These are phyloP conservation scores for Petrolisthes cinctipes DNA, from an alignment of 2,888 invertebrate species.

Conservation along the genomic window DNA sequence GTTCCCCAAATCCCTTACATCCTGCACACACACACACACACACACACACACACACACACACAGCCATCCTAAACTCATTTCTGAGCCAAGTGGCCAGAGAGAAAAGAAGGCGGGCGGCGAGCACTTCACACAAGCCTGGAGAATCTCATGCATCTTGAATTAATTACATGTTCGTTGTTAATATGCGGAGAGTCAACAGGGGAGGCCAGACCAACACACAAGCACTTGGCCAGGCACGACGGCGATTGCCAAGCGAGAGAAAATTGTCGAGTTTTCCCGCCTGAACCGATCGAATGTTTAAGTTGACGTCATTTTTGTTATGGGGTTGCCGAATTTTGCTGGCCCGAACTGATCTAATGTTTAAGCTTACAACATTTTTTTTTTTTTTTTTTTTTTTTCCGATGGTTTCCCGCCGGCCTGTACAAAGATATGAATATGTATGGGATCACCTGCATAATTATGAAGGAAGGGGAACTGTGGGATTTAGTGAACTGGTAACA, in stretches of 20 bases:
- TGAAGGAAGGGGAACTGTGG: neutral
- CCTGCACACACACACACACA: too few relatives aligned
- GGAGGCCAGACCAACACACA: constrained; percentile 3
- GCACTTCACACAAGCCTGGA: neutral
- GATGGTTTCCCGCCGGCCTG: neutral
- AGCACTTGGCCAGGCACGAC: neutral
- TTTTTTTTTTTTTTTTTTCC: neutral
- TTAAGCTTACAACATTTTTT: too few relatives aligned
- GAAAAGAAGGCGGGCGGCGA: neutral
- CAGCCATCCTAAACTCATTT: too few relatives aligned
- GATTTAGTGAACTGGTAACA: too few relatives aligned
- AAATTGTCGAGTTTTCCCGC: neutral
- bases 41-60: too few relatives aligned
- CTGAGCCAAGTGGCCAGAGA: too few relatives aligned
- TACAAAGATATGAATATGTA: constrained; percentile 9
- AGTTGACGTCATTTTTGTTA: neutral
- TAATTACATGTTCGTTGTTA: constrained; percentile 15
- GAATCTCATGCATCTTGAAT: constrained; percentile 14
- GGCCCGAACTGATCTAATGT: too few relatives aligned
- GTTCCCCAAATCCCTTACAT: too few relatives aligned
- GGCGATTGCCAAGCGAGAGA: constrained; percentile 9
- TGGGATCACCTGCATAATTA: neutral
- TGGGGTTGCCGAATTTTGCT: neutral
- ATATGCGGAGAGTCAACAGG: constrained; percentile 9
- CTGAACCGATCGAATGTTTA: neutral